A percentile compares a stretch with the other conserved stretches of the same genome.
Evolutionary conservation across 35 echinoderm and acorn worm species (phyloP).

Genomic region (Diadema setosum): DNA sequence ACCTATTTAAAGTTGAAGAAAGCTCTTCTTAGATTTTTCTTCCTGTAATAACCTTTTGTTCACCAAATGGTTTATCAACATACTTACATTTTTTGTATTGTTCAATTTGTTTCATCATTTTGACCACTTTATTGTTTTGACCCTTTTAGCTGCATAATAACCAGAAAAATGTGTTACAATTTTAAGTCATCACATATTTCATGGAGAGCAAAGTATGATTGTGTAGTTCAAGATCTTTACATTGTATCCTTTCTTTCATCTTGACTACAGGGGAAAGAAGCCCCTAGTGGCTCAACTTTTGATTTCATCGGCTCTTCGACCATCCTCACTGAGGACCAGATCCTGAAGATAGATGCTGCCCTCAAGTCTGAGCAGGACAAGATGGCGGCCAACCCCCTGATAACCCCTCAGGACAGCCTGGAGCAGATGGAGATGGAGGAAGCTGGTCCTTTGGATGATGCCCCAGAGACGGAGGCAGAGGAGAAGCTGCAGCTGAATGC

Average conservation of each 20-base stretch:
- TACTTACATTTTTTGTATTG: no score
- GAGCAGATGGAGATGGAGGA: neutral
- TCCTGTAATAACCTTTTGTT: no score
- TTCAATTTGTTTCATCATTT: no score
- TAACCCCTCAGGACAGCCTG: neutral
- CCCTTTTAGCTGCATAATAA: no score
- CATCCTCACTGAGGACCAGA: constrained; percentile 25
- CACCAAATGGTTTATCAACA: no score
- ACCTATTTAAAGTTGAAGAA: no score
- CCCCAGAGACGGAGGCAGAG: neutral
- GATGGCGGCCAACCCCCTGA: neutral
- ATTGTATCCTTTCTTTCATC: neutral
- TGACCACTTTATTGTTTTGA: no score
- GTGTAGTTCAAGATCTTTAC: no score
- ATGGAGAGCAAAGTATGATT: no score
- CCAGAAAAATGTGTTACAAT: no score
- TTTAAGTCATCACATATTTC: no score
- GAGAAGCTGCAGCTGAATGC: neutral
- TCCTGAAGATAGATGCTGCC: constrained; percentile 29
- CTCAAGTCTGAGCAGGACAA: neutral
- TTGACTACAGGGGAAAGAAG: constrained; percentile 10
- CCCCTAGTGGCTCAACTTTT: neutral
- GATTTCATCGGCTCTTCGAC: neutral
- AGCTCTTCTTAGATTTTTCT: no score
- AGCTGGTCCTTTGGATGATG: neutral